Evolutionary conservation across 2,888 invertebrate species (phyloP).

Genomic region (Hanleya hanleyi): DNA sequence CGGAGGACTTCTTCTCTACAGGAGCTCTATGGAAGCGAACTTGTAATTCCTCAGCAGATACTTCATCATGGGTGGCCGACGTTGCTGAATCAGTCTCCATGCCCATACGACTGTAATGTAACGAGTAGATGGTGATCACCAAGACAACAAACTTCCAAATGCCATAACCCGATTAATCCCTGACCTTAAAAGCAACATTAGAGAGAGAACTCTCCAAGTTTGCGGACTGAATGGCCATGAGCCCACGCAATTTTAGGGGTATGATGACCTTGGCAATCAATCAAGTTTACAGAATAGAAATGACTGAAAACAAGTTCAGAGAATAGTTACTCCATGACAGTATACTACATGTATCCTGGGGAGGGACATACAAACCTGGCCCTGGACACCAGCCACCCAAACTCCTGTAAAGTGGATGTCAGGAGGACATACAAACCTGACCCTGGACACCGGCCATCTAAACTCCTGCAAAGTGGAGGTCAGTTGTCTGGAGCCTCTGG

Average conservation of each 20-base stretch:
- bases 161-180: too few species aligned
- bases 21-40: not conserved
- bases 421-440: constrained; percentile 73
- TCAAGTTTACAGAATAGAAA: too few species aligned
- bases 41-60: not conserved
- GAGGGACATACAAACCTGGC: constrained; percentile 53
- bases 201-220: too few species aligned
- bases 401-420: constrained; percentile 90
- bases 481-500: constrained; percentile 90
- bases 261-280: too few species aligned
- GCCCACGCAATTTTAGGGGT: too few species aligned
- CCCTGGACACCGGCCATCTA: constrained; percentile 60
- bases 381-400: constrained; percentile 64
- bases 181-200: too few species aligned
- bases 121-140: too few species aligned
- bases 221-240: too few species aligned
- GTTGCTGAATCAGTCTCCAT: not conserved
- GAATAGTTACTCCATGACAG: not conserved
- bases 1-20: not conserved
- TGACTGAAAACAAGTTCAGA: too few species aligned
- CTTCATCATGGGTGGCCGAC: constrained; percentile 1
- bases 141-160: too few species aligned
- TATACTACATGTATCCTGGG: too few species aligned
- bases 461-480: constrained; percentile 90
- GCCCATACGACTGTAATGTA: not conserved